These are phyloP conservation scores for Alviniconcha marisindica DNA, from an alignment of 1,140 invertebrate genomes.

Conservation along the genomic window DNA sequence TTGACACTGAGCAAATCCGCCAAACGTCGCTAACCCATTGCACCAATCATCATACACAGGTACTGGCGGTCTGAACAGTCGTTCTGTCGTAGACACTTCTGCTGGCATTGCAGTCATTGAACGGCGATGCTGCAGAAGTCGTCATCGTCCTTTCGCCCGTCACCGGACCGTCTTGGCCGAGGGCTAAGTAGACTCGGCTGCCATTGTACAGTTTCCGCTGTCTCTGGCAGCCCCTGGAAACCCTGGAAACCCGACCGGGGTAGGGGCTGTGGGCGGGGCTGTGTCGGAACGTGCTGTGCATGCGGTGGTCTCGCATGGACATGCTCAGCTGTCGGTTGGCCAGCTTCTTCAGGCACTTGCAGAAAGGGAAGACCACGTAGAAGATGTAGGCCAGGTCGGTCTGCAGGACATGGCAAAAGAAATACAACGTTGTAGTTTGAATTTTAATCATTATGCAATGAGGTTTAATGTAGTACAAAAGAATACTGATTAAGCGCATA, in stretches of 20 bases:
- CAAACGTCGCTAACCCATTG: too few relatives aligned
- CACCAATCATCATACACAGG: background rate
- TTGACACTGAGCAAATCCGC: too few relatives aligned
- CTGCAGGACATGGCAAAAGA: conserved; percentile 30
- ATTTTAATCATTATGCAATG: too few relatives aligned
- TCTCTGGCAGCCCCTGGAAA: background rate
- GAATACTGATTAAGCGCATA: too few relatives aligned
- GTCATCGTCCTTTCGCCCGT: background rate
- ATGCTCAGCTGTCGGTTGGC: conserved; percentile 43
- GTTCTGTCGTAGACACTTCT: background rate
- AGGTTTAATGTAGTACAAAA: too few relatives aligned
- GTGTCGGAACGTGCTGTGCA: background rate
- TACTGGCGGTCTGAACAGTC: background rate
- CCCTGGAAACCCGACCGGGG: background rate
- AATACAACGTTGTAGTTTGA: too few relatives aligned
- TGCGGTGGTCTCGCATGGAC: conserved; percentile 41
- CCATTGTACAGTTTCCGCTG: background rate
- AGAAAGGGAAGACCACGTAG: conserved; percentile 48
- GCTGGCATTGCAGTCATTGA: background rate
- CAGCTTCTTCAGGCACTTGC: conserved; percentile 49
- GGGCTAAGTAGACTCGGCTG: background rate
- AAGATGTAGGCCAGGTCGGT: conserved; percentile 46
- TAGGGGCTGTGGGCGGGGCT: background rate
- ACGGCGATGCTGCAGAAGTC: background rate
- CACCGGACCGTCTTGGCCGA: background rate